Evolutionary conservation across 2,888 invertebrate species (phyloP), one percentile per base, ranked within the genome.

Genomic region (Anorthoa munda): DNA sequence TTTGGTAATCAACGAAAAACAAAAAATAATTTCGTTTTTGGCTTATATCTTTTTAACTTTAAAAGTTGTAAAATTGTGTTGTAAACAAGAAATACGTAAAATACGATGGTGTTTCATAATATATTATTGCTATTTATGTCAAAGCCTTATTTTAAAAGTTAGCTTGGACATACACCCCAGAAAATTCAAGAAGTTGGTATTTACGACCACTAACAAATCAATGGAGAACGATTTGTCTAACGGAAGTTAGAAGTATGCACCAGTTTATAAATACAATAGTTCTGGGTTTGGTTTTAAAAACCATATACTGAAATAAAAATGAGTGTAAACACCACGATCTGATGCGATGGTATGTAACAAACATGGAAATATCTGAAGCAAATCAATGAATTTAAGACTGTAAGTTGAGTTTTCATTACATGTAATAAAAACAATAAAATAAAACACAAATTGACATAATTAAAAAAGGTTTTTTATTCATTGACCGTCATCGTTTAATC

Each of bases 381-480:
- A 50, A 50, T 50, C 50, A 50, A 61, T 61, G 60, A 61, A 61
- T 61, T 61, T 46, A 61, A 61, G 61, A 61, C 61, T 61, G 60
- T 60, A 46, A 61, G 61, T 46, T 61, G 63, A 48, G 46, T 63
- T 63, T 48, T 63, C 63, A 48, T 63, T 48, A 63, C 65, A 53
- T 65, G 65, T 65, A 65, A 65, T 65, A 65, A 65, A 65, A 65
- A 65, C 65, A 65, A 65, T 65, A 65, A 65, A 65, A 53, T 65
- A 65, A 65, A 65, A 65, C 65, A 65, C 65, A 65, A 65, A 65
- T 53, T 53, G 65, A 53, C 65, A 65, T 53, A 65, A 63, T 66
- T 66, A 66, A 66, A 66, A 66, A 53, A 66, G 51, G 53, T 65
- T 66, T 66, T 66, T 66, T 66, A 66, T 66, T 66, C 51, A 66